Conservation (phyloP, 2,888 invertebrate species). For the Pyralis farinalis region DNA sequence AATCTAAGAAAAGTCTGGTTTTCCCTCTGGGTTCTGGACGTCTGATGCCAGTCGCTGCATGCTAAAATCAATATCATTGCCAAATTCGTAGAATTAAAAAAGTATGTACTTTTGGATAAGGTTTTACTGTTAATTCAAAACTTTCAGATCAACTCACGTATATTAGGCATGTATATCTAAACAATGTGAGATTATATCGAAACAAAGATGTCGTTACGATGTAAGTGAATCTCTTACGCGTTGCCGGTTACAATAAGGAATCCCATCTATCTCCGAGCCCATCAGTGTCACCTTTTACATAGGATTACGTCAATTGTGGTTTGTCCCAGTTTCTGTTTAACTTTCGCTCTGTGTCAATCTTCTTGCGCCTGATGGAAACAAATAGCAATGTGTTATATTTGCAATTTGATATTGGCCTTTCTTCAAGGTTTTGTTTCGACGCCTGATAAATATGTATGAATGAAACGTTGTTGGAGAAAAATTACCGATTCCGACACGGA, state of each 20-base stretch:
- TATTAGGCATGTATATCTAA: no score
- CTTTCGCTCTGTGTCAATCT: neutral
- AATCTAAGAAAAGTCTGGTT: no score
- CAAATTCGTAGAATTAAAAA: no score
- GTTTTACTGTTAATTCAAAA: no score
- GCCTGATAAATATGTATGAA: neutral
- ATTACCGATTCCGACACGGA: neutral
- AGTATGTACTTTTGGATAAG: no score
- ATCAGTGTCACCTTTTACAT: neutral
- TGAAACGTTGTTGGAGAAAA: neutral
- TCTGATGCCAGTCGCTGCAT: no score
- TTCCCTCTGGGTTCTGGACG: no score
- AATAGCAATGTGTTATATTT: slow-evolving; percentile 1
- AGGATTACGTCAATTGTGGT: neutral
- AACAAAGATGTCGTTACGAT: no score
- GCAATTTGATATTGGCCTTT: neutral
- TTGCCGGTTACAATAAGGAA: neutral
- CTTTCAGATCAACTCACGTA: no score
- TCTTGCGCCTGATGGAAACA: neutral
- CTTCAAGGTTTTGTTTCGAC: neutral
- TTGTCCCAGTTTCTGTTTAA: neutral
- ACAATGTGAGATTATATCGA: neutral
- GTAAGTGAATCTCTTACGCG: no score
- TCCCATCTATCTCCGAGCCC: neutral
- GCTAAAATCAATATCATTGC: no score